These are phyloP conservation scores for Geotrupes spiniger DNA, from an alignment of 2,888 invertebrate genomes.

Conservation along the genomic window DNA sequence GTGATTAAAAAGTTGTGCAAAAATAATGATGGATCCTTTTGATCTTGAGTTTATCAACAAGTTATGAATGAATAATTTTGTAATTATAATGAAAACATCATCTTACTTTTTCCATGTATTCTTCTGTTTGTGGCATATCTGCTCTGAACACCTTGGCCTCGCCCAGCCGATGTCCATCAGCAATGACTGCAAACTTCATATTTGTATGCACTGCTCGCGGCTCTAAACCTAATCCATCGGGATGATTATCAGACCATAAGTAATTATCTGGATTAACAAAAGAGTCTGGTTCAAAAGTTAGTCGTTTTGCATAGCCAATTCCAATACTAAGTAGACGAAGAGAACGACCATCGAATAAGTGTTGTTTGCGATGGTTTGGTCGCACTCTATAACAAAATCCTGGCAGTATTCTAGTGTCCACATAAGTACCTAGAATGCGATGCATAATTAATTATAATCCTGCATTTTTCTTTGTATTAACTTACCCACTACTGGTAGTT, in stretches of 20 bases:
- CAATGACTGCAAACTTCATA: slow-evolving; percentile 63
- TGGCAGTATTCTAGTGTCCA: slow-evolving; percentile 68
- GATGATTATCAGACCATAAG: slow-evolving; percentile 76
- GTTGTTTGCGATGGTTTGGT: slow-evolving; percentile 61
- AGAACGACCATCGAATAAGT: slow-evolving; percentile 64
- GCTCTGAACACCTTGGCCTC: slow-evolving; percentile 67
- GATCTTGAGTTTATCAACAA: too few species aligned
- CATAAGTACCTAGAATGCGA: slow-evolving; percentile 58
- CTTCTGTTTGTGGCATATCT: slow-evolving; percentile 65
- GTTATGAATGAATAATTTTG: too few species aligned
- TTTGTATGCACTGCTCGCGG: slow-evolving; percentile 64
- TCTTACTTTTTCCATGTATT: slow-evolving; percentile 61
- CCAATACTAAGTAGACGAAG: slow-evolving; percentile 64
- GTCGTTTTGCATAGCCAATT: slow-evolving; percentile 73
- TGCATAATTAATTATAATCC: neutral
- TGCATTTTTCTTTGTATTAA: slow-evolving; percentile 7
- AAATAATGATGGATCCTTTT: too few species aligned
- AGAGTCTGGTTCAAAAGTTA: slow-evolving; percentile 68
- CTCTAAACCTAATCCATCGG: slow-evolving; percentile 69
- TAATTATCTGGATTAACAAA: slow-evolving; percentile 62
- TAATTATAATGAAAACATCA: too few species aligned
- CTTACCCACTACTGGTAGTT: slow-evolving; percentile 66
- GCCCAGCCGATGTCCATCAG: slow-evolving; percentile 59
- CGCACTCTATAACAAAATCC: slow-evolving; percentile 73
- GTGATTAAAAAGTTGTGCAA: too few species aligned